Evolutionary conservation across 2,888 invertebrate genomes (phyloP), one percentile per base, ranked within the genome.

Genomic region (Gastracanthus pulcherrimus): DNA sequence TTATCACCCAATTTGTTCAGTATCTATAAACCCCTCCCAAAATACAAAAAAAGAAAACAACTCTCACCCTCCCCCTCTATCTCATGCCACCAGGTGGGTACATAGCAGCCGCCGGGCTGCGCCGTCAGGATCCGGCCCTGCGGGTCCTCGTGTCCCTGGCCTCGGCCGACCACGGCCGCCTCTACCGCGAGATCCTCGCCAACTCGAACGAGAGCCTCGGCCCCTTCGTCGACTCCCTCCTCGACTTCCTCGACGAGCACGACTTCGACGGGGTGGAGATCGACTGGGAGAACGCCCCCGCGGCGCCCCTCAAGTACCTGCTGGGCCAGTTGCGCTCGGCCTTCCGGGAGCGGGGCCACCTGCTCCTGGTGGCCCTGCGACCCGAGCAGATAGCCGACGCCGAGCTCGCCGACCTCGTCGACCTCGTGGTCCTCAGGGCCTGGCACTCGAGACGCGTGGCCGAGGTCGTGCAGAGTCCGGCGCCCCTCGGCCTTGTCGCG

Each of bases 221-320:
- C 67, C 92, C 92, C 84, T 95, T 96, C 87, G 94, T 95, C 19
- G 92, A 93, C 48, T 95, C 96, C 55, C 93, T 95, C 0, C 89
- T 96, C 0, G 92, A 92, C 60, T 95, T 96, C 86, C 89, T 96
- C 69, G 93, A 94, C 78, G 93, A 94, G 79, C 94, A 96, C 85
- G 94, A 94, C 78, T 97, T 97, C 87, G 97, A 97, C 89, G 97
- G 97, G 0, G 91, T 97, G 13, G 97, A 97, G 87, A 92, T 97
- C 4, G 95, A 97, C 86, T 97, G 84, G 93, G 92, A 74, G 91
- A 92, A 13, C 87, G 90, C 66, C 31, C 82, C 88, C 84, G 62
- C 92, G 91, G 67, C 94, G 94, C 89, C 94, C 93, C 88, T 95
- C 55, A 93, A 94, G 31, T 89, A 92, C 36, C 89, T 93, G 5